Evolutionary conservation across 2,113 vertebrate species (phyloP).

Genomic region (Poicephalus gulielmi): DNA sequence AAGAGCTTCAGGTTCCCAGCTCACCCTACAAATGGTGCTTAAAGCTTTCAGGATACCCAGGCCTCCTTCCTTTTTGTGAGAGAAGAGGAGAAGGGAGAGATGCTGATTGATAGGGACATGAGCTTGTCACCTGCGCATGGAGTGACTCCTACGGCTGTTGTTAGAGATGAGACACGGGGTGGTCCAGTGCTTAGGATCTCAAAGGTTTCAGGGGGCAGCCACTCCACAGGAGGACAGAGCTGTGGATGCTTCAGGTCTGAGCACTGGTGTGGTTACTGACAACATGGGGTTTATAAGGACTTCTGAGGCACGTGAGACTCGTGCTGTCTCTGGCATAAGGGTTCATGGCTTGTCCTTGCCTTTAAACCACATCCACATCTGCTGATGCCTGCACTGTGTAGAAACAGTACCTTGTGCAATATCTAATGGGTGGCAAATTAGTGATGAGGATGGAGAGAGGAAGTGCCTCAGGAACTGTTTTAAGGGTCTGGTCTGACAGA

Average conservation of each 20-base stretch:
- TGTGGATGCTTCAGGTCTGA: neutral
- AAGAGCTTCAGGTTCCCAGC: neutral
- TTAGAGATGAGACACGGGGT: neutral
- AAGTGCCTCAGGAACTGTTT: neutral
- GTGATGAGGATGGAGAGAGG: neutral
- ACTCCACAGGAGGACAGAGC: neutral
- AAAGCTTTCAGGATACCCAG: neutral
- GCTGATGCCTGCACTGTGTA: neutral
- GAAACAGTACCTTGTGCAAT: neutral
- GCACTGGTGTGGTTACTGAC: neutral
- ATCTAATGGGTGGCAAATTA: neutral
- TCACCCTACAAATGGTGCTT: neutral
- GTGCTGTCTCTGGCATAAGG: neutral
- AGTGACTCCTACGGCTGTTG: neutral
- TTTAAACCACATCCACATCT: neutral
- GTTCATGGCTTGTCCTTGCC: neutral
- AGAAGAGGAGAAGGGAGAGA: neutral
- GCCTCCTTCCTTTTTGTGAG: neutral
- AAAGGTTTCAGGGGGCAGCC: neutral
- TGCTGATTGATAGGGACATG: neutral
- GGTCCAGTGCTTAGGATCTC: neutral
- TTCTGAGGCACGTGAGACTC: neutral
- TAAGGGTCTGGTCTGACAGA: neutral
- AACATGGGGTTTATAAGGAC: neutral
- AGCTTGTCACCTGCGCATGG: accelerated